Evolutionary conservation across 2,113 vertebrate genomes (phyloP), one percentile per base, ranked within the genome.

Genomic region (Cinclus cinclus): DNA sequence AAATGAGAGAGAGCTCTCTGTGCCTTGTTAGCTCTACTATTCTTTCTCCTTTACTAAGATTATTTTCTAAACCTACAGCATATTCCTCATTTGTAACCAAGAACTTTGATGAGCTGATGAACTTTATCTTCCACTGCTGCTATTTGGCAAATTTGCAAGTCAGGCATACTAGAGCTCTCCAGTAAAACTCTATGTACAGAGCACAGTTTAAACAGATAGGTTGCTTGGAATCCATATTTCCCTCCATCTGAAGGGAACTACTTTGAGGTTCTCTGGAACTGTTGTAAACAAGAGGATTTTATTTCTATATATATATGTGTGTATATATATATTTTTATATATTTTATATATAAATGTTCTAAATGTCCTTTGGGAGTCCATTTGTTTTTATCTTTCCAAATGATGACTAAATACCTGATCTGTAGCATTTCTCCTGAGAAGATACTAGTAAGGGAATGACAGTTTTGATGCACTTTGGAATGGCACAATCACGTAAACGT

Each of bases 401-500:
- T 97, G 96, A 96, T 97, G 97, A 97, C 95, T 97, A 97, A 96
- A 98, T 98, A 98, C 98, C 98, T 98, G 98, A 98, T 98, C 94
- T 97, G 96, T 96, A 97, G 96, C 95, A 94, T 97, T 98, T 97
- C 98, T 98, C 98, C 98, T 99, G 98, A 98, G 98, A 98, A 98
- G 97, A 96, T 90, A 97, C 96, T 97, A 97, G 97, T 97, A 96
- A 98, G 98, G 98, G 98, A 98, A 98, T 98, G 98, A 98, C 98
- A 98, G 98, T 98, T 98, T 96, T 95, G 97, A 98, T 98, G 98
- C 98, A 98, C 98, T 98, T 97, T 98, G 98, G 98, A 99, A 99
- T 98, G 98, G 98, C 98, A 98, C 97, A 98, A 97, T 98, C 96
- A 97, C 97, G 97, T 98, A 98, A 98, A 98, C 98, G 93, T 97